phyloP scores from a whole-genome alignment of 2,888 invertebrate genomes.

The Campopleginae sp. region DNA sequence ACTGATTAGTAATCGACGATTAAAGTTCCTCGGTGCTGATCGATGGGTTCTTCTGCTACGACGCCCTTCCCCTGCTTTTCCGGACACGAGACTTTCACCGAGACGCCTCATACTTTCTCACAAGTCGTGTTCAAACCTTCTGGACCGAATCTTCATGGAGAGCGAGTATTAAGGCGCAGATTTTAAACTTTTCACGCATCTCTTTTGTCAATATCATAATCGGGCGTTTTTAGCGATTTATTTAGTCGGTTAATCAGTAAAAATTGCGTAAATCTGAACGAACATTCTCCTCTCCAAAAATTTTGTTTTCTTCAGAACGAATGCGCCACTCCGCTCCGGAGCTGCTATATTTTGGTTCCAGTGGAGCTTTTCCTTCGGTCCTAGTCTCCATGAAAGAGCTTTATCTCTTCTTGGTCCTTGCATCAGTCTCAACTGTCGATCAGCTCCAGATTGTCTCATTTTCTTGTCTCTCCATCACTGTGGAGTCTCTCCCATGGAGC shows the following conservation, averaged over 20 bases:
- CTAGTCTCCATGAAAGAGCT: background rate
- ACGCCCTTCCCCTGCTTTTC: background rate
- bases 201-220: background rate
- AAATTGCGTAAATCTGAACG: no score
- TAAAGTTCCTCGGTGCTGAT: conserved; percentile 66
- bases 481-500: conserved; percentile 15
- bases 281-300: no score
- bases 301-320: background rate
- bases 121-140: background rate
- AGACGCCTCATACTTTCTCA: conserved; percentile 9
- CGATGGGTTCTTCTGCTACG: conserved; percentile 57
- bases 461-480: conserved; percentile 33
- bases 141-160: background rate
- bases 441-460: conserved; percentile 38
- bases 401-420: background rate
- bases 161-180: background rate
- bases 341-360: conserved; percentile 12
- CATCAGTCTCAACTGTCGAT: conserved; percentile 28
- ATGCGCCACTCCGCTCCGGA: conserved; percentile 24
- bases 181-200: background rate
- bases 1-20: conserved; percentile 70
- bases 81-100: background rate
- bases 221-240: background rate
- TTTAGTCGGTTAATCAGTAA: background rate
- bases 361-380: conserved; percentile 1